These are phyloP conservation scores for Distichodus sexfasciatus DNA, from an alignment of 2,797 vertebrate genomes.

Conservation along the genomic window DNA sequence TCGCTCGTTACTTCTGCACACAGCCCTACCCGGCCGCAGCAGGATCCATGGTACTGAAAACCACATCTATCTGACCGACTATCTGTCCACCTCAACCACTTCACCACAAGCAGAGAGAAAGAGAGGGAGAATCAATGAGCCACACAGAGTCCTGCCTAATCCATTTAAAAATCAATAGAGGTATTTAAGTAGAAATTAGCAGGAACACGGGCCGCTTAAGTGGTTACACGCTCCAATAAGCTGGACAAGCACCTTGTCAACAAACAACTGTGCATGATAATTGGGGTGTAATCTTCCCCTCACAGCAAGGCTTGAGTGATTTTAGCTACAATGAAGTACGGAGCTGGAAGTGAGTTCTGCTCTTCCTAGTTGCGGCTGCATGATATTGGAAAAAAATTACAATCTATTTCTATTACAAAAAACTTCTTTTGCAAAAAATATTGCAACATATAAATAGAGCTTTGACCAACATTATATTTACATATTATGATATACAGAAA, in stretches of 20 bases:
- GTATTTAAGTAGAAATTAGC: slow-evolving; percentile 4
- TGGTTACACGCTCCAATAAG: not conserved
- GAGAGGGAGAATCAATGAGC: slow-evolving; percentile 7
- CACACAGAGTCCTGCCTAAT: not conserved
- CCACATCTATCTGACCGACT: not conserved
- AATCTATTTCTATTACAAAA: no score
- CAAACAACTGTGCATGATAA: no score
- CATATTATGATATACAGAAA: no score
- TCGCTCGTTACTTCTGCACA: not conserved
- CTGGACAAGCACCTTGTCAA: not conserved
- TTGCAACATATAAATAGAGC: no score
- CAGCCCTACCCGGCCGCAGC: slow-evolving; percentile 16
- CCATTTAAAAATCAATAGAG: slow-evolving; percentile 12
- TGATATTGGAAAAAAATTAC: no score
- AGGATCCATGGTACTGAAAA: not conserved
- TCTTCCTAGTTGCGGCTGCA: no score
- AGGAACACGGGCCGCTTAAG: not conserved
- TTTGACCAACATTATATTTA: no score
- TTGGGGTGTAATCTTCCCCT: no score
- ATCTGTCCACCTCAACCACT: not conserved
- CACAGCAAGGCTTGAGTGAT: no score
- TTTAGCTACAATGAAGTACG: no score
- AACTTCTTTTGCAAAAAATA: no score
- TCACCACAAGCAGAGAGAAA: not conserved
- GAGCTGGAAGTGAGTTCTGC: no score